phyloP scores from a whole-genome alignment of 2,888 invertebrate genomes.

The Ryuthela nishihirai region DNA sequence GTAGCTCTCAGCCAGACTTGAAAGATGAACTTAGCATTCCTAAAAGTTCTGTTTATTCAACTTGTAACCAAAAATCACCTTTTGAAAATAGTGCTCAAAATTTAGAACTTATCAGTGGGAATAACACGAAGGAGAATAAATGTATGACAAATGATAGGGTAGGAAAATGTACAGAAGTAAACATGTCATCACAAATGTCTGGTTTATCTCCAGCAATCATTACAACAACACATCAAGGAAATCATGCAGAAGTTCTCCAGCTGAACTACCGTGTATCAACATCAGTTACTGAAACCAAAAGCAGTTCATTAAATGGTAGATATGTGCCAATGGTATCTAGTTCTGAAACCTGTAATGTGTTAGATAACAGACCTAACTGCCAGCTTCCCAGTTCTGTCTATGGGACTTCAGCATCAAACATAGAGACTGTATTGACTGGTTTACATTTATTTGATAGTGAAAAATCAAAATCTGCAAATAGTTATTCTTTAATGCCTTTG shows the following conservation, averaged over 20 bases:
- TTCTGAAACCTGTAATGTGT: not conserved
- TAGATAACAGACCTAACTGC: constrained; percentile 10
- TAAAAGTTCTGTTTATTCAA: too few relatives aligned
- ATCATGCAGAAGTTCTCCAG: constrained; percentile 13
- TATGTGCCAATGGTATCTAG: not conserved
- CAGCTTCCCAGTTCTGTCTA: constrained; percentile 35
- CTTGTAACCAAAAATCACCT: too few relatives aligned
- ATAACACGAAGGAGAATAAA: too few relatives aligned
- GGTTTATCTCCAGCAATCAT: not conserved
- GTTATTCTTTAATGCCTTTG: not conserved
- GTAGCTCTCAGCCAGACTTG: too few relatives aligned
- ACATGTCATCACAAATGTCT: constrained; percentile 22
- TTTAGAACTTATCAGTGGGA: too few relatives aligned
- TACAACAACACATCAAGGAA: not conserved
- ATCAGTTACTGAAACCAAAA: constrained; percentile 12
- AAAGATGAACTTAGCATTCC: too few relatives aligned
- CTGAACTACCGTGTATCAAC: constrained; percentile 22
- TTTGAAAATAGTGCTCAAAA: too few relatives aligned
- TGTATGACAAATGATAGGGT: too few relatives aligned
- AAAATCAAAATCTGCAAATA: constrained; percentile 1
- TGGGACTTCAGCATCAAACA: constrained; percentile 28
- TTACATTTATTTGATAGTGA: constrained; percentile 7
- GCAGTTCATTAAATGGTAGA: constrained; percentile 7
- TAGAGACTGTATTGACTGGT: constrained; percentile 31
- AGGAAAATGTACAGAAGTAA: too few relatives aligned